Conservation (phyloP, 2,113 vertebrate species). For the Tragelaphus buxtoni region DNA sequence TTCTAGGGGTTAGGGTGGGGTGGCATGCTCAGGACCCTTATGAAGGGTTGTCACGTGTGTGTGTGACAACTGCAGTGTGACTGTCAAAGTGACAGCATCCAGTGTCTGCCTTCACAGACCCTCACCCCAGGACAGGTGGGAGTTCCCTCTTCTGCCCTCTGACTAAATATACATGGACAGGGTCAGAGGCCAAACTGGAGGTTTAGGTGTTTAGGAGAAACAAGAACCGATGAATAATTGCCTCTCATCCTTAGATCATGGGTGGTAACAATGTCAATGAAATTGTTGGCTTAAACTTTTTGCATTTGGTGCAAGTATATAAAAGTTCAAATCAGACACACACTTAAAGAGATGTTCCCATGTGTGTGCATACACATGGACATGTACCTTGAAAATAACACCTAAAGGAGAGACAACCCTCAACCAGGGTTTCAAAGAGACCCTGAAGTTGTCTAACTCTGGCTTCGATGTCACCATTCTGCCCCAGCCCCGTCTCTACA, state of each 20-base stretch:
- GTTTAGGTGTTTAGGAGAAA: not conserved
- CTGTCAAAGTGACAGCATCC: not conserved
- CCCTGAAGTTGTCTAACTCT: not conserved
- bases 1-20: not conserved
- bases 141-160: not conserved
- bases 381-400: not conserved
- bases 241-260: rapidly evolving
- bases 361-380: not conserved
- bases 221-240: rapidly evolving
- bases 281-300: not conserved
- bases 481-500: not conserved
- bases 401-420: rapidly evolving
- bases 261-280: not conserved
- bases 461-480: not conserved
- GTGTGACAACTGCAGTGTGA: not conserved
- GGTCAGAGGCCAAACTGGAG: not conserved
- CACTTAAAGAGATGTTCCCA: not conserved
- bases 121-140: not conserved
- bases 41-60: not conserved
- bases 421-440: not conserved
- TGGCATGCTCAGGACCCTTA: too few relatives aligned
- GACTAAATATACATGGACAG: slow-evolving; percentile 9
- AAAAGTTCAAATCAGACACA: slow-evolving; percentile 29
- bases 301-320: not conserved
- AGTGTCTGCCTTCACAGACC: not conserved